These are phyloP conservation scores for Andrena bicolor DNA, from an alignment of 2,888 invertebrate species.

Conservation along the genomic window DNA sequence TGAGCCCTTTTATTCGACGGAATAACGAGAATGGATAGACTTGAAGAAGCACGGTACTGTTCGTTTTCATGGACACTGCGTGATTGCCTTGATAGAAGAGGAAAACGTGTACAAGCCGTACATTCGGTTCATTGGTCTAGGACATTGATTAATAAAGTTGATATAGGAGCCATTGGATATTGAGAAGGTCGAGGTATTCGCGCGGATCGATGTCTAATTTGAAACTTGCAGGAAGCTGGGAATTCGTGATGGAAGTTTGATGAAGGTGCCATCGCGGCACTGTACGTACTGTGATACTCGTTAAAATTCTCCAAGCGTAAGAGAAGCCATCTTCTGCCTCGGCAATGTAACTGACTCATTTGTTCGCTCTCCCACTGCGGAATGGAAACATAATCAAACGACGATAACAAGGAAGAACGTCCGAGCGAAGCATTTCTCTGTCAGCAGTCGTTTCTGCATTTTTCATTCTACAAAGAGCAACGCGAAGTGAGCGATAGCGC, in stretches of 20 bases:
- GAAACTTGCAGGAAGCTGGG: constrained; percentile 29
- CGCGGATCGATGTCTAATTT: constrained; percentile 33
- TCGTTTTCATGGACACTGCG: no score
- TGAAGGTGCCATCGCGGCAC: constrained; percentile 18
- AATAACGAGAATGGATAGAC: no score
- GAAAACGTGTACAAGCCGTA: no score
- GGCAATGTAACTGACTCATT: not conserved
- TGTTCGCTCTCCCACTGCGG: not conserved
- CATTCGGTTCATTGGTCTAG: no score
- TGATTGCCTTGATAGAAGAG: no score
- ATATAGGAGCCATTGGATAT: not conserved
- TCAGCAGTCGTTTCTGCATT: not conserved
- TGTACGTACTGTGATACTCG: constrained; percentile 6
- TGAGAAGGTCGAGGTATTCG: constrained; percentile 20
- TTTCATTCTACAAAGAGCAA: not conserved
- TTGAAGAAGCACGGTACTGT: no score
- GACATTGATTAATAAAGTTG: constrained; percentile 1
- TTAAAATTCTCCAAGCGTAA: constrained; percentile 3
- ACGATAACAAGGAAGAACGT: constrained; percentile 5
- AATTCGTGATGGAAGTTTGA: constrained; percentile 37
- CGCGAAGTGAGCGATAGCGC: not conserved
- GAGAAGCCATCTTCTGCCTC: not conserved
- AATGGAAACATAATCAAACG: not conserved
- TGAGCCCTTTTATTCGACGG: no score
- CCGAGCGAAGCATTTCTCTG: not conserved